Base-by-base conservation (phyloP, 2,888 invertebrate species). In the Caenorhabditis sp. region DNA sequence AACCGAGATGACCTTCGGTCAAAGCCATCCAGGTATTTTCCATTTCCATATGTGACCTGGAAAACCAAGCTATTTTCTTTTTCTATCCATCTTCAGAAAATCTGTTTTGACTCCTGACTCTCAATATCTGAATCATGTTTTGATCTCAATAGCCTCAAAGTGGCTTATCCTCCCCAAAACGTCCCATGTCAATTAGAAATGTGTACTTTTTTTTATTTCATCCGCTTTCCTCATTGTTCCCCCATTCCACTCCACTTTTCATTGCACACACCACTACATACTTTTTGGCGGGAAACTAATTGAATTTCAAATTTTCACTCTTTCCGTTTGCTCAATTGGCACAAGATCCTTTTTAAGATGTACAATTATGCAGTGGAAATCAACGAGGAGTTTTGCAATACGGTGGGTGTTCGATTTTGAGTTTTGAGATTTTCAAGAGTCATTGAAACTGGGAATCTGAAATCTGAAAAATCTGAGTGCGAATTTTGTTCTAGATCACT, bases 361-460 rank as follows among this genome's bases (percentile, higher is more conserved):
- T 64, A 56, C 35, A 35, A 64, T 24, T 81, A 31, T 44, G 35
- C 68, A 4, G 59, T 81, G 12, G 35, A 70, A 6, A 3, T 81
- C 8, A 51, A 41, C 28, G 58, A 61, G 38, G 75, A 75, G 7
- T 82, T 68, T 54, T 82, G 82, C 47, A 51, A 54, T 19, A 73
- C 35, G 12, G 82, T 82, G 54, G 49, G 49, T n/a, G n/a, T 68
- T 68, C 26, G 16, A 47, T 2, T 26, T 22, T 54, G n/a, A 5
- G 1, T 10, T 41, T 22, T 73, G 28, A 19, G 16, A 56, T 10
- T 35, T 54, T 38, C 38, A 38, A 49, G 26, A n/a, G n/a, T n/a
- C n/a, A n/a, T n/a, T n/a, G n/a, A n/a, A n/a, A n/a, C n/a, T n/a
- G n/a, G n/a, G n/a, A n/a, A n/a, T n/a, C n/a, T n/a, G n/a, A n/a